phyloP scores from a whole-genome alignment of 1,140 invertebrate species.

The Heliconius congener region DNA sequence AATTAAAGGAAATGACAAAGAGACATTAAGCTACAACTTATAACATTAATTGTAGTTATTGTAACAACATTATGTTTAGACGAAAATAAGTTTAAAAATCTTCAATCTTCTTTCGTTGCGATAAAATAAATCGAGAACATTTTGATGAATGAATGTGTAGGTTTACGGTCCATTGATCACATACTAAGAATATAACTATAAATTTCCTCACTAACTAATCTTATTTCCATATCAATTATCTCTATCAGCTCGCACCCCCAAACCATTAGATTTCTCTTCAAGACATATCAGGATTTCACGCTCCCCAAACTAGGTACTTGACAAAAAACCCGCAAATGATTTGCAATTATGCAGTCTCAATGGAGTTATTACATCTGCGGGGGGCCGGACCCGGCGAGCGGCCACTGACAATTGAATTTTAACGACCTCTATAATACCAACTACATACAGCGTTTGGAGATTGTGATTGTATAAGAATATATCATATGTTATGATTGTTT shows the following conservation, averaged over 20 bases:
- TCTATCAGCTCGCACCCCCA: constrained; percentile 15
- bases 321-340: constrained; percentile 77
- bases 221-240: constrained; percentile 24
- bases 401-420: constrained; percentile 79
- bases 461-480: not conserved
- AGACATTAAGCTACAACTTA: too few species aligned
- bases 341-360: constrained; percentile 78
- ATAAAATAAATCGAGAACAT: too few species aligned
- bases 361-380: constrained; percentile 75
- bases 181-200: not conserved
- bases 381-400: constrained; percentile 56
- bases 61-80: too few species aligned
- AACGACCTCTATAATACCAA: constrained; percentile 72
- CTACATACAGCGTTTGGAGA: constrained; percentile 47
- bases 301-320: constrained; percentile 26
- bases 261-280: constrained; percentile 32
- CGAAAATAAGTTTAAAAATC: too few species aligned
- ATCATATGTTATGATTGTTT: not conserved
- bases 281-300: constrained; percentile 42
- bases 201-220: not conserved
- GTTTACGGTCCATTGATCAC: not conserved
- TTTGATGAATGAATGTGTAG: too few species aligned
- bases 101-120: too few species aligned
- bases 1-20: too few species aligned
- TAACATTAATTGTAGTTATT: too few species aligned